Evolutionary conservation across 2,888 invertebrate genomes (phyloP).

Genomic region (Tanytarsus gracilentus): DNA sequence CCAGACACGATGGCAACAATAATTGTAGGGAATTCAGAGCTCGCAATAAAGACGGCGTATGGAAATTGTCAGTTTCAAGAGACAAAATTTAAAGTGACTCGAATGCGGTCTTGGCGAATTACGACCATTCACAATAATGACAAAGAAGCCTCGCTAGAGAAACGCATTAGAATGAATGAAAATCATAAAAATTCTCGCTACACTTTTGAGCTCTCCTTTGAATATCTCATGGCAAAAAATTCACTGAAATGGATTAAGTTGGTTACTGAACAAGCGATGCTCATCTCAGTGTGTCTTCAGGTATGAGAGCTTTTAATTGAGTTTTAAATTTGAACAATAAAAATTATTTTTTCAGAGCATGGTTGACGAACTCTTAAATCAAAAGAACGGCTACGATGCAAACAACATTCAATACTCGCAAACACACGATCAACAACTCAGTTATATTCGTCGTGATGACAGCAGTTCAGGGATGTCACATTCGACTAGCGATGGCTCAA

Average conservation of each 20-base stretch:
- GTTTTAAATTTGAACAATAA: conserved; percentile 28
- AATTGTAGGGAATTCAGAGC: conserved; percentile 77
- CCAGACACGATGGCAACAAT: conserved; percentile 59
- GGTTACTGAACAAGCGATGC: conserved; percentile 81
- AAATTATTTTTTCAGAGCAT: conserved; percentile 58
- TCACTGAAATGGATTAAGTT: conserved; percentile 91
- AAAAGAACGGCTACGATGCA: conserved; percentile 54
- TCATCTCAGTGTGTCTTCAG: conserved; percentile 83
- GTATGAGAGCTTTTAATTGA: conserved; percentile 42
- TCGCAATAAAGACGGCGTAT: conserved; percentile 58
- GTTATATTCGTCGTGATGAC: conserved; percentile 34
- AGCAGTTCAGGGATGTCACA: conserved; percentile 33
- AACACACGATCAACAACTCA: conserved; percentile 32
- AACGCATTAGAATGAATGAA: not conserved
- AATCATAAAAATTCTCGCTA: conserved; percentile 9
- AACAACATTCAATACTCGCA: conserved; percentile 36
- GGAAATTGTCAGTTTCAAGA: conserved; percentile 63
- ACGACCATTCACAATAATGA: conserved; percentile 60
- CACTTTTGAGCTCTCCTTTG: conserved; percentile 77
- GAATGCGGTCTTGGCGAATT: conserved; percentile 96
- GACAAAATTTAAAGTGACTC: conserved; percentile 82
- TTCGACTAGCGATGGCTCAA: conserved; percentile 34
- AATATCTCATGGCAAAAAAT: conserved; percentile 87
- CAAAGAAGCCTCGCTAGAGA: not conserved
- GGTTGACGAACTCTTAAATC: conserved; percentile 83